Percentiles rank a stretch among this genome's conserved stretches.
Conservation (phyloP, 2,888 invertebrate genomes). For the Pyrrhia umbra region DNA sequence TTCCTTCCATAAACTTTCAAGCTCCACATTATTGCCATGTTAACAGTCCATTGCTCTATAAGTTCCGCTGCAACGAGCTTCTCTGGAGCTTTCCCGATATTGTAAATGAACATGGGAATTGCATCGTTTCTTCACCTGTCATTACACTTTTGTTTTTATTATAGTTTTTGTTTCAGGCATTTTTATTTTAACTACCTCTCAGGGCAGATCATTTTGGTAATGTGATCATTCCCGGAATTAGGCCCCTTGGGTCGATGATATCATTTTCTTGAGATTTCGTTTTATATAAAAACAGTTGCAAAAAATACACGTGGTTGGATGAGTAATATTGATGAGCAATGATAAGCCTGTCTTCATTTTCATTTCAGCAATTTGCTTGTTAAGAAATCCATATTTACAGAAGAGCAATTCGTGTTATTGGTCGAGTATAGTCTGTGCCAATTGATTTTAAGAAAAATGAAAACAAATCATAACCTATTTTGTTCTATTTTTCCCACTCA, state of each 20-base stretch:
- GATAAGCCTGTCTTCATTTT: conserved; percentile 39
- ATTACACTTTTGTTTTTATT: conserved; percentile 23
- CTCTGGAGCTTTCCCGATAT: conserved; percentile 7
- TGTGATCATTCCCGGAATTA: conserved; percentile 51
- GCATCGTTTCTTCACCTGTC: conserved; percentile 3
- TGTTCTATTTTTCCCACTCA: too few species aligned
- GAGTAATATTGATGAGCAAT: conserved; percentile 57
- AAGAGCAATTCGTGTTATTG: conserved; percentile 28
- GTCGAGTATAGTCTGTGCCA: too few species aligned
- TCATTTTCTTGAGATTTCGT: conserved; percentile 61
- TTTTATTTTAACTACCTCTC: conserved; percentile 8
- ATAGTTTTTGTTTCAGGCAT: conserved; percentile 13
- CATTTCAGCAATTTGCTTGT: conserved; percentile 7
- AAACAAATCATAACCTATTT: too few species aligned
- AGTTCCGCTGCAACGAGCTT: conserved; percentile 14
- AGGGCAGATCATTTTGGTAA: conserved; percentile 7
- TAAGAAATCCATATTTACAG: background rate
- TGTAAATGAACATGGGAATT: conserved; percentile 14
- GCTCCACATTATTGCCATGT: conserved; percentile 48
- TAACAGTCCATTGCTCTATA: conserved; percentile 61
- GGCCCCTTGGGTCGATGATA: conserved; percentile 69
- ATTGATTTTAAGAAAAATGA: too few species aligned
- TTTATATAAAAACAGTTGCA: conserved; percentile 53
- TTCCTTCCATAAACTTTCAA: conserved; percentile 71
- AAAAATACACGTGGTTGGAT: conserved; percentile 48